Evolutionary conservation across 2,113 vertebrate species (phyloP).

Genomic region (Melierax canorus): DNA sequence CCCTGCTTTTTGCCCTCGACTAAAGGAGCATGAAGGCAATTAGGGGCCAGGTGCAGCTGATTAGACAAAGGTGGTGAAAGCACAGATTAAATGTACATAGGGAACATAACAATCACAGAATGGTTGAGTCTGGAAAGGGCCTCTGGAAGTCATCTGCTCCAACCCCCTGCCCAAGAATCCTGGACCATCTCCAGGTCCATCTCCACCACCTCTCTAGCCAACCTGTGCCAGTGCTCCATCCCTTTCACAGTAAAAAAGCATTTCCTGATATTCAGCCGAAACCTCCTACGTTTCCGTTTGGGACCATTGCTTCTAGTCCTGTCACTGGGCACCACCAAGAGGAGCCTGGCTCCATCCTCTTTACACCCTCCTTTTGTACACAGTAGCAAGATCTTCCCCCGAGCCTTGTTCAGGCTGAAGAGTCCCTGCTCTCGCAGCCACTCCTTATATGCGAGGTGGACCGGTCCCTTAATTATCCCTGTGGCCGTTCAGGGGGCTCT

Average conservation of each 20-base stretch:
- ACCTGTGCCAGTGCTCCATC: background rate
- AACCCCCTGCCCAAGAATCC: background rate
- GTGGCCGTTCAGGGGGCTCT: background rate
- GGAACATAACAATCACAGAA: background rate
- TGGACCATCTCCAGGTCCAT: background rate
- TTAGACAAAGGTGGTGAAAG: background rate
- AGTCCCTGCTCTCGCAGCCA: background rate
- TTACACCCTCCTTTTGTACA: background rate
- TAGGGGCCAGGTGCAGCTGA: background rate
- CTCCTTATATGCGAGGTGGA: background rate
- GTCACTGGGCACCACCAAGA: background rate
- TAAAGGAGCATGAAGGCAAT: background rate
- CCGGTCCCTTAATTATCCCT: background rate
- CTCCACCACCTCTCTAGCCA: background rate
- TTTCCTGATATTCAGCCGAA: background rate
- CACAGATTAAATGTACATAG: background rate
- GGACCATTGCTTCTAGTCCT: background rate
- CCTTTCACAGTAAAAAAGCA: background rate
- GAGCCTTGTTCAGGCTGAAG: background rate
- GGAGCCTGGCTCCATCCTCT: background rate
- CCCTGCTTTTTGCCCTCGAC: background rate
- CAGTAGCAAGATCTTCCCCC: rapidly evolving
- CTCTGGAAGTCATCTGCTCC: background rate
- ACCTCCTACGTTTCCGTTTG: background rate
- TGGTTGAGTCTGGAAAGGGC: background rate